Conservation (phyloP, 2,888 invertebrate species). For the Eilema caniola region DNA sequence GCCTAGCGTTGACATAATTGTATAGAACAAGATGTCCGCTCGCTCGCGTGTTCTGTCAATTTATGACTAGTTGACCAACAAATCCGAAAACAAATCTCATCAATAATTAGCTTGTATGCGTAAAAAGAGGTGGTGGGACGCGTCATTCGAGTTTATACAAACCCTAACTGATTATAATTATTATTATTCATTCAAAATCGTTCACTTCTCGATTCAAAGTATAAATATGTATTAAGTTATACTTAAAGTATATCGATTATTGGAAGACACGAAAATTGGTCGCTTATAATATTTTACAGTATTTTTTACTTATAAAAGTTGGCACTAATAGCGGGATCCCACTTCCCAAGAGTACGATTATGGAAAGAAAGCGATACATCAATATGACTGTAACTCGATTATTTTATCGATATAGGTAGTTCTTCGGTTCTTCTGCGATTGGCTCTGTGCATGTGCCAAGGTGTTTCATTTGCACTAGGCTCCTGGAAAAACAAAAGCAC, state of each 20-base stretch:
- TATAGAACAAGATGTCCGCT: too few relatives aligned
- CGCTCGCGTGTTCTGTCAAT: too few relatives aligned
- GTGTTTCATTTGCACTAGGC: conserved; percentile 91
- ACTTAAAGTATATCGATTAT: conserved; percentile 49
- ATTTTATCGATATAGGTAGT: conserved; percentile 91
- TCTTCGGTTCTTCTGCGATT: conserved; percentile 93
- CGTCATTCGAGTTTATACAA: neutral
- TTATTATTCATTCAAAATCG: conserved; percentile 7
- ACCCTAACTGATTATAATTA: neutral
- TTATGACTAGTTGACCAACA: too few relatives aligned
- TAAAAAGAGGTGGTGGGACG: too few relatives aligned
- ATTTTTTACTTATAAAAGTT: conserved; percentile 60
- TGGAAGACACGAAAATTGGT: conserved; percentile 65
- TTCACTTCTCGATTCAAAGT: conserved; percentile 29
- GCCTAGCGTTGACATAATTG: too few relatives aligned
- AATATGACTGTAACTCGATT: conserved; percentile 59
- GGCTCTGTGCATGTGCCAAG: conserved; percentile 95
- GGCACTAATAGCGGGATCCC: conserved; percentile 72
- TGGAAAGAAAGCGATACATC: conserved; percentile 63
- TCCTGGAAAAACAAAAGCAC: conserved; percentile 71
- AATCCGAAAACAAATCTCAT: too few relatives aligned
- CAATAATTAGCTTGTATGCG: too few relatives aligned
- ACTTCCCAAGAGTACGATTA: conserved; percentile 56
- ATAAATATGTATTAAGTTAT: conserved; percentile 34
- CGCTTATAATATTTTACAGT: conserved; percentile 56